phyloP scores from a whole-genome alignment of 2,797 vertebrate species.

The Sitta carolinensis region DNA sequence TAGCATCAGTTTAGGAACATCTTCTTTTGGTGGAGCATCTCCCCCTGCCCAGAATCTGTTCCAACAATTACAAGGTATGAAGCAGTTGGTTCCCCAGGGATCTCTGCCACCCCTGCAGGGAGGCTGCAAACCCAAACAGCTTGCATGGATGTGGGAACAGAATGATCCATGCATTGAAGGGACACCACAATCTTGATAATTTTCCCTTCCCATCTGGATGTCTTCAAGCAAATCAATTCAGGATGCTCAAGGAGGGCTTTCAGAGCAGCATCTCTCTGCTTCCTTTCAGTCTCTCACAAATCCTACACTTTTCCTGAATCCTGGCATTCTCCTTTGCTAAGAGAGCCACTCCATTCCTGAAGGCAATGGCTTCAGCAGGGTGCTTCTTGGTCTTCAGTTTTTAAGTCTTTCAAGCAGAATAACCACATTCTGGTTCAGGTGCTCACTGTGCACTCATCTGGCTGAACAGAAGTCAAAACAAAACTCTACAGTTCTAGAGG shows the following conservation, averaged over 20 bases:
- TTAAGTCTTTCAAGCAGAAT: background rate
- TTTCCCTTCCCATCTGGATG: background rate
- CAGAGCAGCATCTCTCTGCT: background rate
- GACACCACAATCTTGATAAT: background rate
- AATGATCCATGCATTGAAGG: background rate
- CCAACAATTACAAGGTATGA: background rate
- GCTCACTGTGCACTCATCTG: background rate
- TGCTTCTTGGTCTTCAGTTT: background rate
- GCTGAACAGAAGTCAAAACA: background rate
- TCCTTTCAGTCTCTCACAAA: background rate
- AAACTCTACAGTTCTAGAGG: background rate
- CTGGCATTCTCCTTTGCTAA: background rate
- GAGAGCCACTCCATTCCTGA: background rate
- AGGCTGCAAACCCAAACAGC: background rate
- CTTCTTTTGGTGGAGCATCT: background rate
- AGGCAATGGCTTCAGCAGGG: background rate
- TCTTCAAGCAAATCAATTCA: background rate
- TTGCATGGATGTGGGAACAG: background rate
- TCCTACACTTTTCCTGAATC: background rate
- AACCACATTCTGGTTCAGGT: background rate
- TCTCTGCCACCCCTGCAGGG: background rate
- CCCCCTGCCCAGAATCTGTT: background rate
- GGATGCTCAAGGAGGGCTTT: background rate
- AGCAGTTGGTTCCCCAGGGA: background rate
- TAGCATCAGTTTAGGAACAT: accelerated